Base-by-base conservation (phyloP, 1,140 invertebrate genomes). In the Monomorium pharaonis region DNA sequence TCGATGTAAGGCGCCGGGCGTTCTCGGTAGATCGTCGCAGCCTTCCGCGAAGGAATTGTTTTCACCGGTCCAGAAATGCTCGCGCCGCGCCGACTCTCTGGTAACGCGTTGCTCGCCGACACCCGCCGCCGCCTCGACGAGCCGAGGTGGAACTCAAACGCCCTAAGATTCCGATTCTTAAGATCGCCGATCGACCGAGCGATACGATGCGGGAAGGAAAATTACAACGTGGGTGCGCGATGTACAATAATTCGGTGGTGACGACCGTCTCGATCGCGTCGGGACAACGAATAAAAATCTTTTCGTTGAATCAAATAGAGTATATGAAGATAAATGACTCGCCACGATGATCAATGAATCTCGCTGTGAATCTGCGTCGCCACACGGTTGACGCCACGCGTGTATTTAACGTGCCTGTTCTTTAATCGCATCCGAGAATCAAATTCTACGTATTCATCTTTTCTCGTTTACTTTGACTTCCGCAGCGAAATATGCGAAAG, bases 331-430 rank as follows among this genome's bases (percentile, higher is more conserved):
- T 72, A 72, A 81, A 70, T 81, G 24, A 5, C 49, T 56, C 51
- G 78, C 37, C 33, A 42, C 18, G 33, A 81, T 72, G 78, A 81
- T 81, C 78, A 81, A 81, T 72, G 49, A 58, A 81, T 81, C 65
- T 69, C 76, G 62, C 54, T n/a, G 21, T n/a, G 33, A 16, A 44
- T 37, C n/a, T 37, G 37, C 56, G 70, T n/a, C 47, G 47, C 47
- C 49, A 10, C 70, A 33, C 69, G 37, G 10, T 27, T 60, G 24
- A 51, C 69, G 18, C 18, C 51, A 49, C 44, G 5, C 12, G 37
- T 14, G 14, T 24, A 27, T 67, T 67, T 67, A 37, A 47, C 37
- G 21, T n/a, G 63, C 21, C 6, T 67, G 37, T 24, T 77, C 24
- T 33, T 37, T n/a, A 62, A 62, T 76, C 49, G 47, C 12, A 21